These are phyloP conservation scores for Ceryle rudis DNA, from an alignment of 2,797 vertebrate genomes.

Conservation along the genomic window DNA sequence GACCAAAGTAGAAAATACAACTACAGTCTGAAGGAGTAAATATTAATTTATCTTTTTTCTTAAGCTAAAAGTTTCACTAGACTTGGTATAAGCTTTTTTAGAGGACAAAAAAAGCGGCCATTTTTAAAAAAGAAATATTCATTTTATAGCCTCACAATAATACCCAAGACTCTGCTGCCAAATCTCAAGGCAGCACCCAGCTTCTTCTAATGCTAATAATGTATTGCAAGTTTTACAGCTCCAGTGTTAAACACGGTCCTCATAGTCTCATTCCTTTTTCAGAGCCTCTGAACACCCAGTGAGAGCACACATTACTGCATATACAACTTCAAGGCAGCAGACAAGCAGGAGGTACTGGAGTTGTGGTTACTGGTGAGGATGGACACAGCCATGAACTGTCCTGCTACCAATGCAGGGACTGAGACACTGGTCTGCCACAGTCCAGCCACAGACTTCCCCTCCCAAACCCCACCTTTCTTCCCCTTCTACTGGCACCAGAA, in stretches of 20 bases:
- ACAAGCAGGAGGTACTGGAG: not conserved
- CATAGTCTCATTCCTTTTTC: not conserved
- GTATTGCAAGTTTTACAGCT: not conserved
- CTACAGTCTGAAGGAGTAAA: not conserved
- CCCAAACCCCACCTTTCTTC: not conserved
- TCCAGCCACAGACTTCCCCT: not conserved
- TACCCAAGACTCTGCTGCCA: not conserved
- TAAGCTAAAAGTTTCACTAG: not conserved
- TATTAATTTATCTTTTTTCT: not conserved
- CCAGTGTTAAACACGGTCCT: not conserved
- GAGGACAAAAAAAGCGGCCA: not conserved
- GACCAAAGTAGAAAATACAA: not conserved
- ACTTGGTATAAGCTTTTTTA: not conserved
- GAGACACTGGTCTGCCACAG: not conserved
- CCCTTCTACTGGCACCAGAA: not conserved
- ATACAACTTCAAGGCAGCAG: not conserved
- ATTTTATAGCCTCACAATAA: not conserved
- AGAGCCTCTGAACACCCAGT: not conserved
- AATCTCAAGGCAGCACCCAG: not conserved
- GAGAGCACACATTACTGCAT: not conserved
- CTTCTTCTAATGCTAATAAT: not conserved
- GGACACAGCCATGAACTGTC: not conserved
- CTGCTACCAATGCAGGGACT: rapidly evolving
- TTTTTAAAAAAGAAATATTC: not conserved
- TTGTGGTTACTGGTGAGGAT: not conserved